Base-by-base conservation (phyloP, 2,113 vertebrate genomes). In the Dromiciops gliroides region DNA sequence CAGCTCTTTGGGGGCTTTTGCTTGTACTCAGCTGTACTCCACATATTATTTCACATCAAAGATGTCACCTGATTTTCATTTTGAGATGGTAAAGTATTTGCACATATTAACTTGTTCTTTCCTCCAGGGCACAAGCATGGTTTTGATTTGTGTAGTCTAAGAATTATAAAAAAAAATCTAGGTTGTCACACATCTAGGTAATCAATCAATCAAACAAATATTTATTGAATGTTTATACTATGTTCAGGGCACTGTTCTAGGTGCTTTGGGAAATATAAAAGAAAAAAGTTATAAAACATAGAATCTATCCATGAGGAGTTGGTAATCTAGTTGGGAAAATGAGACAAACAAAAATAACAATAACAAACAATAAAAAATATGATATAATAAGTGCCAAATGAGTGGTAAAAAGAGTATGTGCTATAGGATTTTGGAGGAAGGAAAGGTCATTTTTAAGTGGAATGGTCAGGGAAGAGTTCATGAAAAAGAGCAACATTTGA, bases 61-160 rank as follows among this genome's bases (percentile, higher is more conserved):
- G 50, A 95, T 50, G 26, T 97, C 92, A 89, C 94, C 97, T 97
- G 96, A 67, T 97, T 98, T 97, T 95, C 91, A 95, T 97, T 94
- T 95, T 97, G 94, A 48, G 0, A 50, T 95, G 56, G 67, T 83
- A 44, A 83, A 83, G n/a, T 83, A 83, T 83, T 83, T 96, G n/a
- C 75, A 96, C 95, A 97, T 94, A 93, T 95, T 94, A 95, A 0
- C 90, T 97, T 94, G 47, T n/a, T 95, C 95, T 97, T 90, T 90
- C 96, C 97, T 96, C 90, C 95, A 93, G 95, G 97, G 95, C 96
- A 97, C 24, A 95, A 50, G 67, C 56, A 96, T 91, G 51, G 94
- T 97, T 97, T 98, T 93, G 96, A 95, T 97, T 97, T 97, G 91
- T 95, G 96, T 97, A 97, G 95, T 93, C 94, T 67, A 95, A 95